These are phyloP conservation scores for Ceratina australensis DNA, from an alignment of 1,140 invertebrate genomes.

Conservation along the genomic window DNA sequence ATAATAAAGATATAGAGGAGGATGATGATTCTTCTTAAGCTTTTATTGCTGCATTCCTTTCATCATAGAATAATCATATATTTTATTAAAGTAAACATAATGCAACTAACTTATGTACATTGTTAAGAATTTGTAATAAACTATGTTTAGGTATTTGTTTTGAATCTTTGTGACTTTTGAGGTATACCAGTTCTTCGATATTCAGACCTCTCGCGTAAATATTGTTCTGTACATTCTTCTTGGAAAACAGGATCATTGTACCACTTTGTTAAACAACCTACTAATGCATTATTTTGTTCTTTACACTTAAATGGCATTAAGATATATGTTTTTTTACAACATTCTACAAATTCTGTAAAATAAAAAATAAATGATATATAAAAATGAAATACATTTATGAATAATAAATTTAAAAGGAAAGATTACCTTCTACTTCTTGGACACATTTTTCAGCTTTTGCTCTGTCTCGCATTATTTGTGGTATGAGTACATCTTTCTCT, in stretches of 20 bases:
- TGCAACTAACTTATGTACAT: background rate
- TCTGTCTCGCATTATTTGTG: slow-evolving; percentile 90
- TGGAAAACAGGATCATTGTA: slow-evolving; percentile 88
- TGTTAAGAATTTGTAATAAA: background rate
- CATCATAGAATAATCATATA: background rate
- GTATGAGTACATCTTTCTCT: slow-evolving; percentile 91
- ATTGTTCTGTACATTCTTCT: slow-evolving; percentile 87
- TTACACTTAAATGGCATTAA: slow-evolving; percentile 88
- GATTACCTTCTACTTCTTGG: slow-evolving; percentile 83
- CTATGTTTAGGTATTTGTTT: background rate
- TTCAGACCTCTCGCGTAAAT: slow-evolving; percentile 89
- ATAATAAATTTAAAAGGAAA: background rate
- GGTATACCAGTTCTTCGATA: slow-evolving; percentile 89
- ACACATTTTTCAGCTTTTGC: slow-evolving; percentile 88
- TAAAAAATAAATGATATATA: background rate
- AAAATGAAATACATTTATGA: background rate
- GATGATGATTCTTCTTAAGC: slow-evolving; percentile 61
- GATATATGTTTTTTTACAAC: slow-evolving; percentile 85
- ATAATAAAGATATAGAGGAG: too few relatives aligned
- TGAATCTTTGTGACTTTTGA: slow-evolving; percentile 74
- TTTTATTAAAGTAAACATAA: background rate
- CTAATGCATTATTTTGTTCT: slow-evolving; percentile 84
- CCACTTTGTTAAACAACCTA: slow-evolving; percentile 87
- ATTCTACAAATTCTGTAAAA: slow-evolving; percentile 83
- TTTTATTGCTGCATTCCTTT: too few relatives aligned